Percentiles rank a stretch among this genome's conserved stretches.
Evolutionary conservation across 2,888 invertebrate species (phyloP).

Genomic region (Plagodis dolabraria): DNA sequence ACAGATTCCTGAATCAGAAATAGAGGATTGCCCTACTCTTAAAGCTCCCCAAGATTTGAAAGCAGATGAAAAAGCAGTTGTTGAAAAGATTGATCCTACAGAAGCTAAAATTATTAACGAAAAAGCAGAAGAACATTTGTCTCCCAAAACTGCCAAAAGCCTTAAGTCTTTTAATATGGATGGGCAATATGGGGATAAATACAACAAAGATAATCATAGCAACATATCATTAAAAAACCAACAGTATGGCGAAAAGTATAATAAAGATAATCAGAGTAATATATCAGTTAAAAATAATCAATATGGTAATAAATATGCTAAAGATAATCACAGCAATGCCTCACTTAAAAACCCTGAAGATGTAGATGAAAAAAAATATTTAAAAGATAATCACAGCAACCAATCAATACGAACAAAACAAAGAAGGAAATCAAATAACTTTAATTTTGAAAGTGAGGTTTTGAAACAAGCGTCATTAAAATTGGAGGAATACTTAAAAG

Average conservation of each 20-base stretch:
- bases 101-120: constrained; percentile 71
- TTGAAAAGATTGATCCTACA: constrained; percentile 71
- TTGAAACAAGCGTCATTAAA: constrained; percentile 83
- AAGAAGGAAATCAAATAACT: constrained; percentile 81
- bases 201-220: constrained; percentile 72
- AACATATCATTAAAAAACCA: constrained; percentile 71
- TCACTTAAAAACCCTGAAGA: constrained; percentile 73
- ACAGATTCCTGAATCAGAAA: constrained; percentile 79
- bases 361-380: constrained; percentile 70
- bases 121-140: constrained; percentile 68
- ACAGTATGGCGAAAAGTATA: constrained; percentile 71
- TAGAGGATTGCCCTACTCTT: constrained; percentile 79
- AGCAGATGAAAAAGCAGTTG: constrained; percentile 78
- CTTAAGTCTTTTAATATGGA: constrained; percentile 75
- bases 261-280: constrained; percentile 73
- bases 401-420: constrained; percentile 65
- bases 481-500: constrained; percentile 78
- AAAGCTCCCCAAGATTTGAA: constrained; percentile 81
- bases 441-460: constrained; percentile 85
- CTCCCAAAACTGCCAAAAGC: constrained; percentile 59
- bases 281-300: constrained; percentile 70
- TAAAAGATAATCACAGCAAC: constrained; percentile 77
- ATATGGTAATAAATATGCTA: constrained; percentile 66
- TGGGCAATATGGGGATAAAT: constrained; percentile 70
- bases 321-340: constrained; percentile 65